These are phyloP conservation scores for Onthophagus sagittarius DNA, from an alignment of 2,888 invertebrate species.

Conservation along the genomic window DNA sequence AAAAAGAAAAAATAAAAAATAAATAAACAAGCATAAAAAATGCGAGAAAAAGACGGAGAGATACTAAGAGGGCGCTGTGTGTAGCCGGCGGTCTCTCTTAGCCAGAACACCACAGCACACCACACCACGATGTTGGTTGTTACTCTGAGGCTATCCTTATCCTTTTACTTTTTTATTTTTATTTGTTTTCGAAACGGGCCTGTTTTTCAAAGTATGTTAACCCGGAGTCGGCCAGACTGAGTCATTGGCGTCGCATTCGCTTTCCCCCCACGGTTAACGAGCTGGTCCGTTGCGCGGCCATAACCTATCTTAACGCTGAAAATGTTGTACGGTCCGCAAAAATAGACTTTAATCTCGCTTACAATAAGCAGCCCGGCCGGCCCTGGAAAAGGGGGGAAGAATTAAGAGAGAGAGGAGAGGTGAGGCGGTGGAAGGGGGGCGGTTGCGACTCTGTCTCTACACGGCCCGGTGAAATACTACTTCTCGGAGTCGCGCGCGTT, in stretches of 20 bases:
- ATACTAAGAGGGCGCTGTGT: not conserved
- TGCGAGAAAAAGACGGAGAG: not conserved
- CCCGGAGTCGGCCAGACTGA: conserved; percentile 37
- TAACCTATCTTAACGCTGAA: conserved; percentile 45
- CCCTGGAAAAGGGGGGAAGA: not conserved
- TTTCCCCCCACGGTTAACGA: not conserved
- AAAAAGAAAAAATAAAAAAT: not conserved
- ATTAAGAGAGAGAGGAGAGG: not conserved
- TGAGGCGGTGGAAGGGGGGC: not conserved
- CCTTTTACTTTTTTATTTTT: conserved; percentile 20
- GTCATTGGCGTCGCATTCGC: conserved; percentile 13
- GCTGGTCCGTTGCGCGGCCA: conserved; percentile 23
- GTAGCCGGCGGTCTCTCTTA: no score
- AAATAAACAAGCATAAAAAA: not conserved
- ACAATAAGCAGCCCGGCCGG: conserved; percentile 9
- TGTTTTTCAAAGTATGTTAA: conserved; percentile 50
- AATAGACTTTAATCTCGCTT: conserved; percentile 37
- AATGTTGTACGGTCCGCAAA: conserved; percentile 43
- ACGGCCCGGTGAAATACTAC: not conserved
- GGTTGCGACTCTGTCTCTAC: not conserved
- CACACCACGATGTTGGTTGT: no score
- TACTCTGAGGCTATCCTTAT: conserved; percentile 1
- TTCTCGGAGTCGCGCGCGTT: not conserved
- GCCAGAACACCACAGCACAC: no score
- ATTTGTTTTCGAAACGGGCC: conserved; percentile 28